Base-by-base conservation (phyloP, 2,888 invertebrate genomes). In the Tipula lateralis region DNA sequence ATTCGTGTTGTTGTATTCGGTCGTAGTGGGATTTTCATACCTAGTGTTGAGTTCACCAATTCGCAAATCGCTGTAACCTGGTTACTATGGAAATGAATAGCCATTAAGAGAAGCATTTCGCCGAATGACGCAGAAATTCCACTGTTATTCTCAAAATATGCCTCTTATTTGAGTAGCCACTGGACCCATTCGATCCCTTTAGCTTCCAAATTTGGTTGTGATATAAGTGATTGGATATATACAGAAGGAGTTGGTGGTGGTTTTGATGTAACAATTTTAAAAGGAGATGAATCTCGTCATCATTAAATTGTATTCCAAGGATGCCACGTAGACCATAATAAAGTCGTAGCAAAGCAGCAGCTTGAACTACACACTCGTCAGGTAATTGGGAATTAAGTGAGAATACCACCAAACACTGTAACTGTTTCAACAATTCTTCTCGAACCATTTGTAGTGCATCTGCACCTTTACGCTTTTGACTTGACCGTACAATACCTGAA, bases 71-170 rank as follows among this genome's bases (percentile, higher is more conserved):
- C 97, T 84, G 95, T 94, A 86, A 97, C 92, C 90, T 99, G 98
- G 88, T 97, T 97, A 87, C 97, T 96, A 89, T 99, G 99, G 89
- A 99, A 99, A 89, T 99, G 98, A 86, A 99, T 98, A 0, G 99
- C 99, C 92, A 99, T 96, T 85, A 99, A 91, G 0, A 99, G 93
- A 84, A 99, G 91, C 96, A 99, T 97, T 91, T 99, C 98, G 0
- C 97, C 98, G 88, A 98, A 97, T 1, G 97, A 97, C 0, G 96
- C 96, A 1, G 95, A 94, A 0, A 95, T 95, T 0, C 96, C 96
- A 83, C 96, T 95, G 34, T 94, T 95, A 84, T 94, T 94, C 90
- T 96, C 96, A 88, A 97, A 96, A 89, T 96, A 96, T 0, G 95
- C 95, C 90, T 97, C 97, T 89, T 97, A 97, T 87, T 94, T 94